Evolutionary conservation across 1,140 invertebrate genomes (phyloP).

Genomic region (Brachionus sp.): DNA sequence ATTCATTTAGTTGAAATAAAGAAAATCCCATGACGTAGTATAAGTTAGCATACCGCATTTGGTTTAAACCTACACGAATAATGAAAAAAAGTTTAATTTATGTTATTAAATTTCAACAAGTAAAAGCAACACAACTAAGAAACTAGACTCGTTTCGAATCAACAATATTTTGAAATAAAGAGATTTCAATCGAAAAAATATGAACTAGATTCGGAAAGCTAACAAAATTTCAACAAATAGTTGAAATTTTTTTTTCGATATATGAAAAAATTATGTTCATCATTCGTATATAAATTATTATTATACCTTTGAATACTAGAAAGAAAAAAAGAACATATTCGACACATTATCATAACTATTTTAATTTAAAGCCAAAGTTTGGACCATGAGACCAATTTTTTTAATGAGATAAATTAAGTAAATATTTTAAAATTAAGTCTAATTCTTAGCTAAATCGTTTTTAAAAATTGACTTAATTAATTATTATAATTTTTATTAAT

Average conservation of each 20-base stretch:
- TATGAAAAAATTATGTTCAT: background rate
- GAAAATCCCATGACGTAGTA: background rate
- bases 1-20: background rate
- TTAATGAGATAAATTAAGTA: background rate
- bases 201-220: conserved; percentile 1
- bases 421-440: background rate
- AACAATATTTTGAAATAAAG: background rate
- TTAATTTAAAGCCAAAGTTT: background rate
- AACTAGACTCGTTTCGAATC: conserved; percentile 5
- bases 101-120: conserved; percentile 5
- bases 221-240: background rate
- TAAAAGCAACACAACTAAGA: background rate
- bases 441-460: background rate
- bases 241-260: background rate
- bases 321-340: background rate
- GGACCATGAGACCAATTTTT: background rate
- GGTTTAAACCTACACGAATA: background rate
- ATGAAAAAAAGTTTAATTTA: background rate
- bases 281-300: background rate
- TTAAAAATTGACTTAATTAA: background rate
- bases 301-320: background rate
- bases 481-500: conserved; percentile 3
- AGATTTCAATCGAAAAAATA: conserved; percentile 10
- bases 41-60: background rate
- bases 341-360: background rate